Percentiles rank a stretch among this genome's conserved stretches.
These are phyloP conservation scores for Cyclargus thomasi DNA, from an alignment of 1,140 invertebrate species.

Conservation along the genomic window DNA sequence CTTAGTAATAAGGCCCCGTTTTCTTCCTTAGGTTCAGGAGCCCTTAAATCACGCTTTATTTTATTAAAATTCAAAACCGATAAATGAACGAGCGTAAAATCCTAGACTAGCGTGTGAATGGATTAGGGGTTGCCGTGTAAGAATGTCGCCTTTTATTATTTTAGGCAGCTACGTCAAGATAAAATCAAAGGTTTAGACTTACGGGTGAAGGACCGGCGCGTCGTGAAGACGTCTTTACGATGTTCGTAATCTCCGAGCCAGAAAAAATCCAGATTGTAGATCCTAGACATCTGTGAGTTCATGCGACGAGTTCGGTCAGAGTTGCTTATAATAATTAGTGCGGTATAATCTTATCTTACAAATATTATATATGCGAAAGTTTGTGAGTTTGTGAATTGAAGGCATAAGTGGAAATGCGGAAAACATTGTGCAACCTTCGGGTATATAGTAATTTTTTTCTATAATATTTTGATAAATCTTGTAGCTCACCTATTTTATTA, in stretches of 20 bases:
- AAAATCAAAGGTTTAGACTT: neutral
- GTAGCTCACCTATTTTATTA: too few species aligned
- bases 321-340: too few species aligned
- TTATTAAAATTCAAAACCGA: neutral
- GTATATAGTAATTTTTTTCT: too few species aligned
- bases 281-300: neutral
- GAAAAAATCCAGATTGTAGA: conserved; percentile 6
- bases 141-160: neutral
- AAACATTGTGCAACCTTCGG: too few species aligned
- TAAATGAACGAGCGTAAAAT: neutral
- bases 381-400: too few species aligned
- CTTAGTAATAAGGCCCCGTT: too few species aligned
- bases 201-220: neutral
- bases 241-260: neutral
- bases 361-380: too few species aligned
- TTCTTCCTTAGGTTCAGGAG: too few species aligned
- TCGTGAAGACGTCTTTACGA: conserved; percentile 11
- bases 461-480: too few species aligned
- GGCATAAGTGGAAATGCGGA: too few species aligned
- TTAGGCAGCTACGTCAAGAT: neutral
- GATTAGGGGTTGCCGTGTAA: neutral
- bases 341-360: too few species aligned
- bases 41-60: too few species aligned
- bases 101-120: neutral
- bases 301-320: neutral